Percentiles rank a stretch among this genome's conserved stretches.
Conservation (phyloP, 2,113 vertebrate genomes). For the Phylloscopus whistleri region DNA sequence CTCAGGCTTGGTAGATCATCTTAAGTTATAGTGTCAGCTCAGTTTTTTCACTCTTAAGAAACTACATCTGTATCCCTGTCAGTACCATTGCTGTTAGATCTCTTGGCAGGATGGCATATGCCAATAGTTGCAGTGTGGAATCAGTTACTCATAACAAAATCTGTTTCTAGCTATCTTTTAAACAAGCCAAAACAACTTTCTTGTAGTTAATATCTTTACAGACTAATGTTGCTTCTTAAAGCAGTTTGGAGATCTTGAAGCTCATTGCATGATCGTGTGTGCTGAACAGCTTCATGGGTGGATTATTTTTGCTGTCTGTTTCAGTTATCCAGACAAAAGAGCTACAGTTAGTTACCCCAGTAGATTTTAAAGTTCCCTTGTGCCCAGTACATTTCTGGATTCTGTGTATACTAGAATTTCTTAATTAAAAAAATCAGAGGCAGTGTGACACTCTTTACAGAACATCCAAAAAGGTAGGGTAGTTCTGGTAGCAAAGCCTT, state of each 20-base stretch:
- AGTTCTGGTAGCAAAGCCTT: not conserved
- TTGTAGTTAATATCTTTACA: not conserved
- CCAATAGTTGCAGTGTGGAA: fast-evolving
- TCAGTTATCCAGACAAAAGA: not conserved
- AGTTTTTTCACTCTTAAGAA: not conserved
- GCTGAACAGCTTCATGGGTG: not conserved
- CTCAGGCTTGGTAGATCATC: not conserved
- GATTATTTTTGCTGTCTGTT: not conserved
- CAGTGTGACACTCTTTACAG: not conserved
- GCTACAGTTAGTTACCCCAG: fast-evolving
- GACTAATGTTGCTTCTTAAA: not conserved
- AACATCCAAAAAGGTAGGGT: not conserved
- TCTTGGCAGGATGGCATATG: not conserved
- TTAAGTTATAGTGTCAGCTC: not conserved
- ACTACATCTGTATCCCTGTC: fast-evolving
- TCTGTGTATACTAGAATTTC: not conserved
- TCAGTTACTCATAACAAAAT: not conserved
- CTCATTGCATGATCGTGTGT: not conserved
- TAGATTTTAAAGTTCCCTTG: not conserved
- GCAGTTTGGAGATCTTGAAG: not conserved
- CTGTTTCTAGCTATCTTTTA: not conserved
- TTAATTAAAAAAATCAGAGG: not conserved
- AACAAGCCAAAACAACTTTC: not conserved
- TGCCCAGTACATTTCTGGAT: not conserved
- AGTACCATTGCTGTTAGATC: not conserved